Evolutionary conservation across 2,888 invertebrate genomes (phyloP).

Genomic region (Selenia dentaria): DNA sequence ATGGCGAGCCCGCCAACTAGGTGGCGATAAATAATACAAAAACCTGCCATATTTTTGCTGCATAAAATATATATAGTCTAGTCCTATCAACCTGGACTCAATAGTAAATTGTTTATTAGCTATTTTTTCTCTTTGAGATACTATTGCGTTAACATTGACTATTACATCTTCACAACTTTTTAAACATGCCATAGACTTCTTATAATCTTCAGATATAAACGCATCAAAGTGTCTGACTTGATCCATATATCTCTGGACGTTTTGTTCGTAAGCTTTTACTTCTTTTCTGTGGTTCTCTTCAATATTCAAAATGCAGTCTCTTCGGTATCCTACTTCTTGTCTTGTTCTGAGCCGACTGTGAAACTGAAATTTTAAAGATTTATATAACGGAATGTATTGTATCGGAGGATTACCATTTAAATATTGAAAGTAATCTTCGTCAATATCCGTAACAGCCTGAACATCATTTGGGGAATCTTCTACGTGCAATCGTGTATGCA

Average conservation of each 20-base stretch:
- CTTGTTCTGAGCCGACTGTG: slow-evolving; percentile 49
- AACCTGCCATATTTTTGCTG: slow-evolving; percentile 88
- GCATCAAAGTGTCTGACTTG: slow-evolving; percentile 85
- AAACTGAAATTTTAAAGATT: slow-evolving; percentile 51
- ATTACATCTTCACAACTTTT: slow-evolving; percentile 75
- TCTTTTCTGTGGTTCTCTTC: slow-evolving; percentile 83
- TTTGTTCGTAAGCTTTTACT: slow-evolving; percentile 70
- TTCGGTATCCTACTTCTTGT: slow-evolving; percentile 66
- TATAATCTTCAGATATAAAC: slow-evolving; percentile 86
- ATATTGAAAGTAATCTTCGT: slow-evolving; percentile 53
- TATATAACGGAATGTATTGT: slow-evolving; percentile 50
- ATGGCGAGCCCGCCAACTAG: slow-evolving; percentile 82
- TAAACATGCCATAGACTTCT: slow-evolving; percentile 83
- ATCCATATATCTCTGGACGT: slow-evolving; percentile 69
- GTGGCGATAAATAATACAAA: slow-evolving; percentile 87
- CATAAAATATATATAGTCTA: slow-evolving; percentile 86
- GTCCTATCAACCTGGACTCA: slow-evolving; percentile 77
- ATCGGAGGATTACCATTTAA: slow-evolving; percentile 47
- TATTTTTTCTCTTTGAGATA: slow-evolving; percentile 67
- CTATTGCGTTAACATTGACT: slow-evolving; percentile 65
- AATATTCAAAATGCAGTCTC: slow-evolving; percentile 78
- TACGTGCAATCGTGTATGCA: slow-evolving; percentile 49
- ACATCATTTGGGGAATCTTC: slow-evolving; percentile 48
- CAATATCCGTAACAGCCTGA: slow-evolving; percentile 49
- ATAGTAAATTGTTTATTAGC: slow-evolving; percentile 63